Conservation (phyloP, 2,113 vertebrate genomes). For the Aspiorhynchus laticeps region DNA sequence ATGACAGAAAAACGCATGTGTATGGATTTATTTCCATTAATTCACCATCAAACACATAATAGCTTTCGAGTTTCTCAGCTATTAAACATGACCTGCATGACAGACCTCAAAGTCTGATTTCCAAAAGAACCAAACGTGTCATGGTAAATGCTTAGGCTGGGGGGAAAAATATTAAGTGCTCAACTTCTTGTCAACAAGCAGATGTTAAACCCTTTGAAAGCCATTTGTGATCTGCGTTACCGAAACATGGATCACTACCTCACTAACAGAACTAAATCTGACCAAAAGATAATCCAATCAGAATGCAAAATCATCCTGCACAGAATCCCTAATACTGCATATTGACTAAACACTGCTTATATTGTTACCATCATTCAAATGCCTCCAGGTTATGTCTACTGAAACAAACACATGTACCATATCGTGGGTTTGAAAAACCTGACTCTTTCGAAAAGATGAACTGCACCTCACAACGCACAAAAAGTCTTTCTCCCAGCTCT, state of each 20-base stretch:
- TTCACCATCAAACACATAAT: constrained; percentile 16
- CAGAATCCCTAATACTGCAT: constrained; percentile 66
- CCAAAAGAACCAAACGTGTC: constrained; percentile 16
- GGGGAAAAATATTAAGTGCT: constrained; percentile 23
- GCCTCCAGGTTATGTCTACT: not conserved
- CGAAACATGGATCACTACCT: constrained; percentile 1
- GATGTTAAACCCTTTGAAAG: constrained; percentile 20
- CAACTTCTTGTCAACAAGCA: constrained; percentile 10
- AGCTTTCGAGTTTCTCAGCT: constrained; percentile 4
- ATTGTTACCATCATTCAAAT: constrained; percentile 42
- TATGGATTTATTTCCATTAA: constrained; percentile 15
- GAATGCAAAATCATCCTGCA: constrained; percentile 1
- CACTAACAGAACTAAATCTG: not conserved
- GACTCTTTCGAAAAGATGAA: constrained; percentile 10
- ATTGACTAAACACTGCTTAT: constrained; percentile 63
- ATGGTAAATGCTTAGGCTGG: constrained; percentile 10
- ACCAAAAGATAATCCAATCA: not conserved
- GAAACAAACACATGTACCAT: constrained; percentile 20
- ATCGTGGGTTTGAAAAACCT: constrained; percentile 18
- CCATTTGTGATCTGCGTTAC: not conserved
- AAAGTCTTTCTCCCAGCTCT: constrained; percentile 53
- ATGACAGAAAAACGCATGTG: constrained; percentile 8
- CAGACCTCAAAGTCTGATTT: constrained; percentile 32
- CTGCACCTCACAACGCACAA: constrained; percentile 18
- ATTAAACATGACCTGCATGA: constrained; percentile 42